Evolutionary conservation across 2,113 vertebrate genomes (phyloP).

Genomic region (Syngnathus scovelli): DNA sequence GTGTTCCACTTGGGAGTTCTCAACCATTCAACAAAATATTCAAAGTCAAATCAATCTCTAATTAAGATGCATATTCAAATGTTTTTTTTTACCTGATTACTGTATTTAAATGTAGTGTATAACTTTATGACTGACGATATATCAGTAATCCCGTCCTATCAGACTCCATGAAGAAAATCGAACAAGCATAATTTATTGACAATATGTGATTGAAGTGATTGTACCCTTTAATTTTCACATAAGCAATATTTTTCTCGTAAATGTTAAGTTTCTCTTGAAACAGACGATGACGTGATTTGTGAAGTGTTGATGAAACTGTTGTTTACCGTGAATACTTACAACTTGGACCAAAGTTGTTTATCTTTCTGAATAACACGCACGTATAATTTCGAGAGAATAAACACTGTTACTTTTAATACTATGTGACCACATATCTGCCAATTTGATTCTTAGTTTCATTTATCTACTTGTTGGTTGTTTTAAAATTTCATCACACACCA

Average conservation of each 20-base stretch:
- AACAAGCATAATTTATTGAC: slow-evolving; percentile 2
- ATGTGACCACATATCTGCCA: neutral
- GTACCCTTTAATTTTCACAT: neutral
- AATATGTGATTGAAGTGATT: neutral
- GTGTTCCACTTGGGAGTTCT: neutral
- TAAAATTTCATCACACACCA: neutral
- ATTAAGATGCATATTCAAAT: neutral
- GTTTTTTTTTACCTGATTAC: neutral
- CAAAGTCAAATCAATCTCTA: neutral
- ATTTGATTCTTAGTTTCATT: neutral
- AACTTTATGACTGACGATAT: neutral
- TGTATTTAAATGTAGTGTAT: neutral
- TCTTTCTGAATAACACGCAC: slow-evolving; percentile 22
- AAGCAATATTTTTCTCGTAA: neutral
- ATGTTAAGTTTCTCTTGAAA: neutral
- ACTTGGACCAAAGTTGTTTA: slow-evolving; percentile 39
- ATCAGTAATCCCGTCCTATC: slow-evolving; percentile 5
- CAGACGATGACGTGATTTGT: slow-evolving; percentile 12
- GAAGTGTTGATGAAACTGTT: neutral
- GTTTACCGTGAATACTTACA: neutral
- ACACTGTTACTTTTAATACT: slow-evolving; percentile 10
- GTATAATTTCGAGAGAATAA: slow-evolving; percentile 42
- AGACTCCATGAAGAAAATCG: slow-evolving; percentile 8
- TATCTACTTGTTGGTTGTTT: neutral
- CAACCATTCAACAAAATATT: neutral